Evolutionary conservation across 2,888 invertebrate species (phyloP).

Genomic region (Drosophila borealis): DNA sequence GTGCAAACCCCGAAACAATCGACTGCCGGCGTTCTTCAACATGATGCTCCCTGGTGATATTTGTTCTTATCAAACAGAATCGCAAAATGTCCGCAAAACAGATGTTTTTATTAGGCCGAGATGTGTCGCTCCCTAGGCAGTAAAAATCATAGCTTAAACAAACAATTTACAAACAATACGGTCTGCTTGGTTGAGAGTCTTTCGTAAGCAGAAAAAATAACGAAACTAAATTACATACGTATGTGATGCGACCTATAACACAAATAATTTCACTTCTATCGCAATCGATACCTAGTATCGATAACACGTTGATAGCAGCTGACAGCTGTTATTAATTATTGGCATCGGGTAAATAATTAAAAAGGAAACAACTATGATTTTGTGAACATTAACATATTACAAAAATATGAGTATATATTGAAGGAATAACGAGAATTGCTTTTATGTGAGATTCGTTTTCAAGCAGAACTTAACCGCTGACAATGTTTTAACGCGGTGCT

Average conservation of each 20-base stretch:
- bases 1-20: conserved; percentile 53
- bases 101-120: conserved; percentile 62
- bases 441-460: background rate
- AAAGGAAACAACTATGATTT: no score
- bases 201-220: conserved; percentile 46
- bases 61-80: conserved; percentile 52
- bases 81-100: conserved; percentile 65
- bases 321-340: background rate
- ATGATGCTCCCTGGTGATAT: conserved; percentile 47
- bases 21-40: conserved; percentile 65
- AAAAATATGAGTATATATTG: no score
- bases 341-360: no score
- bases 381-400: no score
- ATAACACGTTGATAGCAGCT: background rate
- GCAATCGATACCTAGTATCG: conserved; percentile 24
- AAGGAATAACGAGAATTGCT: background rate
- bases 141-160: conserved; percentile 64
- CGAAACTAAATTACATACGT: conserved; percentile 46
- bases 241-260: conserved; percentile 36
- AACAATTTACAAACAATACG: conserved; percentile 23
- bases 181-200: conserved; percentile 32
- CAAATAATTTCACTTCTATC: conserved; percentile 18
- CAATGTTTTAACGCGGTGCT: background rate
- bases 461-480: background rate
- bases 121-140: conserved; percentile 47